Base-by-base conservation (phyloP, 92 coral and sea anemone species). In the Diadumene lineata region DNA sequence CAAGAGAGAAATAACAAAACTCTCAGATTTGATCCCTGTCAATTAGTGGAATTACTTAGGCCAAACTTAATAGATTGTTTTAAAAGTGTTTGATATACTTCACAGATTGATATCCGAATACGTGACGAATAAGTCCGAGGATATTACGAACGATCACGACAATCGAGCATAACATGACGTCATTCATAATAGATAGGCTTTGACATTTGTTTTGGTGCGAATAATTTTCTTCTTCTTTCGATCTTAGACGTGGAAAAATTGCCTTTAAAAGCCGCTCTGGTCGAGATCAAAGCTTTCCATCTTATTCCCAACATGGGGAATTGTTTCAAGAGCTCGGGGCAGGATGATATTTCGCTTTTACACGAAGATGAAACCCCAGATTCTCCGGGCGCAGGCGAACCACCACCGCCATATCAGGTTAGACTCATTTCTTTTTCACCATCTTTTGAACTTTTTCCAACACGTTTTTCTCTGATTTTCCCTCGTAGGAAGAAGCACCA, bases 321-420 rank as follows among this genome's bases (percentile, higher is more conserved):
- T 88, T 94, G 98, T 72, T 74, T 94, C 56, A 92, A 89, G 85
- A 74, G 87, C 78, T 75, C 98, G 72, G 92, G 94, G 19, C 97
- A 93, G 60, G 98, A 94, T 73, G 98, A 94, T 77, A 94, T 94
- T 84, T 94, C 98, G 26, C 88, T 94, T 63, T 71, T 94, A 66
- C 98, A 89, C 70, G 98, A 89, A 72, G 98, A 94, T 78, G 98
- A 92, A 65, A 89, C 86, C 56, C 69, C 90, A 62, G 97, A 94
- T 84, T 83, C 98, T 50, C 98, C 96, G 60, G 87, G 85, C 31
- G 70, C 81, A 56, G 97, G 96, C 73, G 97, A 94, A 83, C 97
- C 97, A 43, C 97, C 97, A 56, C 98, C 98, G 84, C 98, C 98
- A 72, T 94, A 94, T 84, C 98, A 94, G 86, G 98, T 94, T 66